Evolutionary conservation across 1,140 invertebrate genomes (phyloP).

Genomic region (Oreohelix idahoensis): DNA sequence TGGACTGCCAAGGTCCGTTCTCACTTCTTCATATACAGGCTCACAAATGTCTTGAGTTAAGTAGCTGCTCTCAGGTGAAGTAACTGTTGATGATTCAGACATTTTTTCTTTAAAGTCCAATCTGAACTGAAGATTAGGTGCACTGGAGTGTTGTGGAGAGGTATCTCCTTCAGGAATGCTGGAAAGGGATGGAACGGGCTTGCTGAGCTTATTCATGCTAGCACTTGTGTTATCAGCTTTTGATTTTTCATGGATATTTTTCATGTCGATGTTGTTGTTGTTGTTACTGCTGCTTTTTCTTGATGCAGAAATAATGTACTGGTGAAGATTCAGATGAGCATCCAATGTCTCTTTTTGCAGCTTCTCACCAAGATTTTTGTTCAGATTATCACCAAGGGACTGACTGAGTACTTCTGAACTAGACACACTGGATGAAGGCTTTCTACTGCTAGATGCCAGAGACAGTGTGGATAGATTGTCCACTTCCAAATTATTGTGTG

Average conservation of each 20-base stretch:
- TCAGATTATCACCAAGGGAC: conserved; percentile 36
- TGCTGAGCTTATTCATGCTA: conserved; percentile 4
- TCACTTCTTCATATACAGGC: background rate
- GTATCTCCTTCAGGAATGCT: background rate
- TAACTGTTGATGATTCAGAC: background rate
- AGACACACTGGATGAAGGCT: no score
- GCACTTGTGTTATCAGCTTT: background rate
- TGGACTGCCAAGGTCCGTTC: no score
- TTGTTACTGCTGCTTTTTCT: conserved; percentile 51
- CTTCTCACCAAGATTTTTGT: background rate
- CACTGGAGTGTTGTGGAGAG: conserved; percentile 37
- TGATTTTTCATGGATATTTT: background rate
- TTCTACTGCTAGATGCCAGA: conserved; percentile 38
- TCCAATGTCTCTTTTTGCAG: conserved; percentile 14
- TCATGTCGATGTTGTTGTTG: background rate
- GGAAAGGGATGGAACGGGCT: background rate
- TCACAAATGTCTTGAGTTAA: background rate
- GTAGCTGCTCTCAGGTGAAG: background rate
- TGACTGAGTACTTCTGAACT: conserved; percentile 42
- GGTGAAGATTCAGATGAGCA: conserved; percentile 44
- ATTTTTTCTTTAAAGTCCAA: background rate
- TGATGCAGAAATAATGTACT: conserved; percentile 43
- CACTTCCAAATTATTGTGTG: conserved; percentile 36
- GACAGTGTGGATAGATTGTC: conserved; percentile 52
- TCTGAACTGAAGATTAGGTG: conserved; percentile 43